phyloP scores from a whole-genome alignment of 2,888 invertebrate species.

The Dromius quadrimaculatus region DNA sequence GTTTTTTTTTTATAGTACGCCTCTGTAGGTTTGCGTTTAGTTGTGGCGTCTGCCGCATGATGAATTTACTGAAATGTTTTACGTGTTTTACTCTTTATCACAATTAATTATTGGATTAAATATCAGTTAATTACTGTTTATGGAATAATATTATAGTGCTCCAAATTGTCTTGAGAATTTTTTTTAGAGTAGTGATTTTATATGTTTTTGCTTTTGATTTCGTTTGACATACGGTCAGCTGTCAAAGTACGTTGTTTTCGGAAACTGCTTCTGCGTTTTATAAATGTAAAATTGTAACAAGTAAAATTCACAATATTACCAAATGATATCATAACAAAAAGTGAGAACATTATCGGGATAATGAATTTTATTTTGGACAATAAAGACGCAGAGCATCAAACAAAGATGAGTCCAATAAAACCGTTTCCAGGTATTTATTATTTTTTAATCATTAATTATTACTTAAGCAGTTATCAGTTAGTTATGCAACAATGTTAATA shows the following conservation, averaged over 20 bases:
- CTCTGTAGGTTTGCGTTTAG: slow-evolving; percentile 20
- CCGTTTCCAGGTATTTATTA: slow-evolving; percentile 66
- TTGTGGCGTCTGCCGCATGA: slow-evolving; percentile 44
- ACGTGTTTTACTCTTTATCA: no score
- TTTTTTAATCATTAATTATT: background rate
- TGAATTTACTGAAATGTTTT: no score
- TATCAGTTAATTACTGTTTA: background rate
- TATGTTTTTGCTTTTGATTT: slow-evolving; percentile 19
- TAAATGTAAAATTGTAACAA: slow-evolving; percentile 25
- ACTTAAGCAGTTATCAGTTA: no score
- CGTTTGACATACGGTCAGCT: slow-evolving; percentile 45
- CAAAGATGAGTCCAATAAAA: slow-evolving; percentile 65
- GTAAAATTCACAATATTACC: slow-evolving; percentile 2
- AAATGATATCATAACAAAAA: slow-evolving; percentile 39
- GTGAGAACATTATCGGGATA: slow-evolving; percentile 2
- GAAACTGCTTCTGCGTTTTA: slow-evolving; percentile 9
- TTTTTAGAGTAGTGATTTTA: slow-evolving; percentile 27
- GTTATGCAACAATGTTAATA: slow-evolving; percentile 2
- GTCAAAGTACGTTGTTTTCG: slow-evolving; percentile 48
- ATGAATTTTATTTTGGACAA: slow-evolving; percentile 52
- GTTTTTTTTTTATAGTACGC: background rate
- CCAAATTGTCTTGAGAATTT: no score
- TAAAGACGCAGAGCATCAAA: slow-evolving; percentile 48
- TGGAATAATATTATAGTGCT: no score
- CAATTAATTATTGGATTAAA: background rate